Base-by-base conservation (phyloP, 2,888 invertebrate species). In the Thymelicus sylvestris region DNA sequence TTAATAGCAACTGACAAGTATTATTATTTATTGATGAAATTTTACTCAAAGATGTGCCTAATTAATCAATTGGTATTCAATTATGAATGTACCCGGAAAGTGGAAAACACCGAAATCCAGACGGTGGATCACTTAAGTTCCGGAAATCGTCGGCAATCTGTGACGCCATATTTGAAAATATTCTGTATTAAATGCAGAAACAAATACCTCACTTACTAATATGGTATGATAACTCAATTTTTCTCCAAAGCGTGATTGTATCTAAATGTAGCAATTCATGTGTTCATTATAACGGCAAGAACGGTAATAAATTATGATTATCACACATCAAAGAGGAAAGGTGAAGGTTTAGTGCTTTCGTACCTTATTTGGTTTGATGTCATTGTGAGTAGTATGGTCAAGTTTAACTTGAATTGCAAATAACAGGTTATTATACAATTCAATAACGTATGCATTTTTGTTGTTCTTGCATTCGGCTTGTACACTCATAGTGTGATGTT, bases 221-320 rank as follows among this genome's bases (percentile, higher is more conserved):
- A 69, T 57, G 63, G 68, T 15, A 8, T 69, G 63, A 69, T 64
- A 48, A 69, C 68, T 69, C 55, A 63, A 69, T 69, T 69, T 69
- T 69, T 57, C 68, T 39, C 39, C 57, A 57, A 64, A 63, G 64
- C 47, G 8, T 50, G 44, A 63, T 63, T 63, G 10, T 57, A 64
- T 69, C 57, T 64, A 69, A 69, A 63, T 24, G 47, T 48, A 63
- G 57, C 63, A 48, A 55, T 38, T n/a, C 63, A 57, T 48, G 47
- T 69, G 24, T 62, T 62, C 31, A 62, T 62, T 62, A 67, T 15
- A 62, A 61, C 19, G 6, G 50, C 38, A n/a, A 63, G 63, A 57
- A 47, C 31, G 24, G 68, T 47, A 63, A 63, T 68, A 68, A 63
- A 55, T 68, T 55, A 63, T 68, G 63, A 57, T 68, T 55, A 63